Evolutionary conservation across 2,888 invertebrate genomes (phyloP), one percentile per base, ranked within the genome.

Genomic region (Xanthia togata): DNA sequence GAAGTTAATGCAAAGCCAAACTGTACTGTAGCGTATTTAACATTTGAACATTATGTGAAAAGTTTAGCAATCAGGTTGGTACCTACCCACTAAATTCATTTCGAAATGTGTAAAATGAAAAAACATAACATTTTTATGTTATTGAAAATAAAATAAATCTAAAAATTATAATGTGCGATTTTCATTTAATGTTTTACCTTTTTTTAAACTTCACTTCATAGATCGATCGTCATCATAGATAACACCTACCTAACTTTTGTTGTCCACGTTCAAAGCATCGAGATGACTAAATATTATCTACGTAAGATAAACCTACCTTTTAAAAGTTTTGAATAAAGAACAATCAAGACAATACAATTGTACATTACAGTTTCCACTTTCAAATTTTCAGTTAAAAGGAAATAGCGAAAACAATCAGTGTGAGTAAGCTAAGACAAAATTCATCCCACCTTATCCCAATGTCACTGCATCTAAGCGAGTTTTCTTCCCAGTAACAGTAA

Each of bases 51-150:
- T 93, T 91, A 93, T 92, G 93, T 94, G 93, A 95, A 93, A 91
- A 92, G 93, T 95, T 94, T 96, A 95, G 95, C 92, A 93, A 94
- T 92, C 94, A 91, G 93, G 93, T 94, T 93, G 93, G 93, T 93
- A 93, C 93, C 93, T 93, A 93, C 93, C 93, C 93, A 95, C 94
- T 94, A 94, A 95, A 94, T 95, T 95, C 91, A 94, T 96, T 96
- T 95, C 91, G 92, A 96, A 95, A 95, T 95, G 94, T 96, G 93
- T 96, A 96, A 96, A 96, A 96, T 94, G 94, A 93, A 93, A 94
- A 93, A 94, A 94, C 94, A 96, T 97, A 97, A 97, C 96, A 96
- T 97, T 97, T 97, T 97, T 96, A 97, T 97, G 97, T 97, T 97
- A 96, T 96, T 96, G 95, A 96, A 96, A 97, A 97, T 97, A 97